A percentile compares a stretch with the other conserved stretches of the same genome.
These are phyloP conservation scores for Arnoldichthys spilopterus DNA, from an alignment of 2,797 vertebrate genomes.

Conservation along the genomic window DNA sequence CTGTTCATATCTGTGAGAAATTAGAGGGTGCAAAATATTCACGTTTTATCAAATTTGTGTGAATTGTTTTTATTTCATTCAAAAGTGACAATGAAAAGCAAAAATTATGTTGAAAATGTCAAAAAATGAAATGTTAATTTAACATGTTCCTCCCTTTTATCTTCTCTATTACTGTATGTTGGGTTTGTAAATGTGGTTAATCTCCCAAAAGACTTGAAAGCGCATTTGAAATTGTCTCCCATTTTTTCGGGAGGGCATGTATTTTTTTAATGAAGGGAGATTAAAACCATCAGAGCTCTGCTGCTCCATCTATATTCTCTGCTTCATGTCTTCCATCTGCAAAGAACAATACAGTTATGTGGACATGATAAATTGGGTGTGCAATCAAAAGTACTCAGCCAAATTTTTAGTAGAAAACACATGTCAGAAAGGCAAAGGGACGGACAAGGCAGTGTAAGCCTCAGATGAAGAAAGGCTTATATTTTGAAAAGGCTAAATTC, in stretches of 20 bases:
- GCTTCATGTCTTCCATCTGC: not conserved
- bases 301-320: not conserved
- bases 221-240: no score
- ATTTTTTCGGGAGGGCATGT: not conserved
- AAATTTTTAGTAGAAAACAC: not conserved
- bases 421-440: not conserved
- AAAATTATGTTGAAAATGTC: no score
- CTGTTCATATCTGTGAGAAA: no score
- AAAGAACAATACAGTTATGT: not conserved
- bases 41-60: no score
- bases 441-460: not conserved
- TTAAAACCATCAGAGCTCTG: not conserved
- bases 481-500: not conserved
- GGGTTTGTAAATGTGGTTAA: no score
- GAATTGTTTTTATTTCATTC: no score
- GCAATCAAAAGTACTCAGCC: not conserved
- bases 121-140: no score
- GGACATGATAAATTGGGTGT: conserved; percentile 7
- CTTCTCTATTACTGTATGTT: no score
- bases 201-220: no score
- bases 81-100: no score
- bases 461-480: not conserved
- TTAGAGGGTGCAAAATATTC: no score
- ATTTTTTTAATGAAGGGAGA: not conserved
- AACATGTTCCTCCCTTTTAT: no score